Percentiles rank a stretch among this genome's conserved stretches.
Evolutionary conservation across 2,888 invertebrate genomes (phyloP).

Genomic region (Coleophora deauratella): DNA sequence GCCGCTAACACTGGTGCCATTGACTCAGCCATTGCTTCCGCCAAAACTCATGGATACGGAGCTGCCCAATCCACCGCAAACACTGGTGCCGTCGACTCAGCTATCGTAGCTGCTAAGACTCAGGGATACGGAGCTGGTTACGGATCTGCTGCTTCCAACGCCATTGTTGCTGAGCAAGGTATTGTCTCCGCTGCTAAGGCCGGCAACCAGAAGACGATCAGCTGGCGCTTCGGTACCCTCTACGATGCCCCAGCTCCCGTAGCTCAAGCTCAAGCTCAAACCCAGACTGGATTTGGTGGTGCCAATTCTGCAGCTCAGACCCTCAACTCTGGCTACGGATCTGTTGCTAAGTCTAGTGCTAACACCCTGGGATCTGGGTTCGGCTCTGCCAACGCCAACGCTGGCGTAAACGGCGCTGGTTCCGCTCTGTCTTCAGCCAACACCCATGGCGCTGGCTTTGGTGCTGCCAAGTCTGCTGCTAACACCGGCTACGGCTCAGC

Average conservation of each 20-base stretch:
- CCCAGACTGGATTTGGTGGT: conserved; percentile 19
- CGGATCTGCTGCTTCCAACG: conserved; percentile 40
- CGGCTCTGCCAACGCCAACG: conserved; percentile 26
- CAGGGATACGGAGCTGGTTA: conserved; percentile 32
- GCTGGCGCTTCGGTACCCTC: conserved; percentile 54
- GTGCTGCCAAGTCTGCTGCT: conserved; percentile 22
- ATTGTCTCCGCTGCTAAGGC: conserved; percentile 35
- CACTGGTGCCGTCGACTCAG: conserved; percentile 24
- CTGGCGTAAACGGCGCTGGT: conserved; percentile 20
- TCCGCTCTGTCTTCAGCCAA: conserved; percentile 26
- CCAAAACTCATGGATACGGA: conserved; percentile 36
- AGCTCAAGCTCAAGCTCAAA: conserved; percentile 25
- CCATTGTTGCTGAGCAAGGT: conserved; percentile 36
- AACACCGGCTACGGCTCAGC: conserved; percentile 23
- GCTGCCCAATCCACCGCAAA: conserved; percentile 31
- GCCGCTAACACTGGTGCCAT: conserved; percentile 26
- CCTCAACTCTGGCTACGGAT: conserved; percentile 13
- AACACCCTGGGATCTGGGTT: conserved; percentile 32
- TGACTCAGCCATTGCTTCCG: conserved; percentile 29
- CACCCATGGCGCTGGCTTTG: conserved; percentile 19
- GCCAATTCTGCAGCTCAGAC: conserved; percentile 22
- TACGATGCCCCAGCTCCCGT: conserved; percentile 37
- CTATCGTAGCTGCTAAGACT: conserved; percentile 33
- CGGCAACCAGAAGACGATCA: conserved; percentile 33
- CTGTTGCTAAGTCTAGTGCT: conserved; percentile 26